These are phyloP conservation scores for Heterotilapia buettikoferi DNA, from an alignment of 2,113 vertebrate species.

Conservation along the genomic window DNA sequence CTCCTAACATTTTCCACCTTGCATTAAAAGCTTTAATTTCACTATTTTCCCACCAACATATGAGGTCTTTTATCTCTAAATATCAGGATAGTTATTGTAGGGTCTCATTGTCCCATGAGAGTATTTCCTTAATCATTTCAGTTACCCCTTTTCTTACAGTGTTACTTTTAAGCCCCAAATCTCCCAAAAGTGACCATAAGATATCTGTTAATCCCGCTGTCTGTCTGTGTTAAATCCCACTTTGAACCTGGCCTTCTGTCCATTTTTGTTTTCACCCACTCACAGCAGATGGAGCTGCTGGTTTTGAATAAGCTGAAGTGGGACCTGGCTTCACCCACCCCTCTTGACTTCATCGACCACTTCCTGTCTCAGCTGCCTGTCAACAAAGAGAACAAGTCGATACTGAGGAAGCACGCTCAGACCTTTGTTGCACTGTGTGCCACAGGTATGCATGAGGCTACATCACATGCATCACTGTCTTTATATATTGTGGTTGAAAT, in stretches of 20 bases:
- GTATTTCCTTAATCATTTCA: not conserved
- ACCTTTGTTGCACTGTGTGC: conserved; percentile 93
- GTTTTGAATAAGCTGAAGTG: conserved; percentile 94
- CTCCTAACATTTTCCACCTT: not conserved
- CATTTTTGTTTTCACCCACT: not conserved
- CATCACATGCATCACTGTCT: not conserved
- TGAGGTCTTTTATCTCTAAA: not conserved
- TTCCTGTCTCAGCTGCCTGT: conserved; percentile 88
- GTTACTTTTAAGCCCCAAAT: not conserved
- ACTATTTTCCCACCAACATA: not conserved
- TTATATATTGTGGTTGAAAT: not conserved
- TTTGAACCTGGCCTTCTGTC: conserved; percentile 2
- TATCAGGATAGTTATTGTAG: not conserved
- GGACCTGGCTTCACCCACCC: conserved; percentile 90
- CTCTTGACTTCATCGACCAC: conserved; percentile 93
- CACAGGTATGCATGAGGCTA: conserved; percentile 77
- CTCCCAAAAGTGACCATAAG: not conserved
- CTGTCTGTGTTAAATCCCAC: not conserved
- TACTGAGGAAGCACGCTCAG: conserved; percentile 92
- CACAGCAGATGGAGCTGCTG: conserved; percentile 91
- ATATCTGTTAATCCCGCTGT: not conserved
- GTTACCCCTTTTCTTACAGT: not conserved
- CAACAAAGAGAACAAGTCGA: conserved; percentile 79
- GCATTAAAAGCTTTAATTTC: not conserved
- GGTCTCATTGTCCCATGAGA: not conserved